A percentile compares a stretch with the other conserved stretches of the same genome.
Evolutionary conservation across 1,140 invertebrate genomes (phyloP).

Genomic region (Macrobrachium rosenbergii): DNA sequence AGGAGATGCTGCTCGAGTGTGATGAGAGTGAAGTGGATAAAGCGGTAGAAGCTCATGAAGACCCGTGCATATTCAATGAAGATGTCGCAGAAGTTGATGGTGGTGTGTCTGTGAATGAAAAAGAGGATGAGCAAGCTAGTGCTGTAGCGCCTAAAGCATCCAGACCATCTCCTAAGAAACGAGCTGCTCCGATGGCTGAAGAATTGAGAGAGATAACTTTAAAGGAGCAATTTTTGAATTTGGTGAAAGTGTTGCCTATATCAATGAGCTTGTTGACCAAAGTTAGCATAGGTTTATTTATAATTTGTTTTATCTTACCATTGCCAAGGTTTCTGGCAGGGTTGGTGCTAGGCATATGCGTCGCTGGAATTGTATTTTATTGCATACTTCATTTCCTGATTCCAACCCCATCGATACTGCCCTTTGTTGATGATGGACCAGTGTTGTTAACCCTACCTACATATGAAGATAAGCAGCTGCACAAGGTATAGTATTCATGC

Average conservation of each 20-base stretch:
- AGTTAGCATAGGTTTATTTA: slow-evolving; percentile 35
- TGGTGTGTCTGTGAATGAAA: not conserved
- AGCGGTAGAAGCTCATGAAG: slow-evolving; percentile 41
- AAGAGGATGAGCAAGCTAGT: slow-evolving; percentile 8
- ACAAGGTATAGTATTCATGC: slow-evolving; percentile 42
- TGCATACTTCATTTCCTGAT: slow-evolving; percentile 41
- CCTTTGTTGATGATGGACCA: slow-evolving; percentile 35
- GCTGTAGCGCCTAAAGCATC: not conserved
- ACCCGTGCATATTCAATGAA: not conserved
- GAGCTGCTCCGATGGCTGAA: not conserved
- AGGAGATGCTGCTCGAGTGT: slow-evolving; percentile 52
- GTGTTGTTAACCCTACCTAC: slow-evolving; percentile 39
- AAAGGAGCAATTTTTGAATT: slow-evolving; percentile 23
- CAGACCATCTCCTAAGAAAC: slow-evolving; percentile 26
- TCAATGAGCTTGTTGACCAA: slow-evolving; percentile 37
- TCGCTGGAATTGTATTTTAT: slow-evolving; percentile 38
- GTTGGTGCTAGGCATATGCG: slow-evolving; percentile 34
- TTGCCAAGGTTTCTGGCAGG: slow-evolving; percentile 55
- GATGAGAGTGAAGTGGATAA: slow-evolving; percentile 52
- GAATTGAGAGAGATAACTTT: slow-evolving; percentile 7
- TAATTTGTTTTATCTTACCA: slow-evolving; percentile 51
- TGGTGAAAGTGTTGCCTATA: slow-evolving; percentile 26
- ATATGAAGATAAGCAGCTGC: slow-evolving; percentile 53
- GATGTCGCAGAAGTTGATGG: not conserved
- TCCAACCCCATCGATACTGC: not conserved